phyloP scores from a whole-genome alignment of 1,140 invertebrate genomes.

The Lordiphosa clarofinis region DNA sequence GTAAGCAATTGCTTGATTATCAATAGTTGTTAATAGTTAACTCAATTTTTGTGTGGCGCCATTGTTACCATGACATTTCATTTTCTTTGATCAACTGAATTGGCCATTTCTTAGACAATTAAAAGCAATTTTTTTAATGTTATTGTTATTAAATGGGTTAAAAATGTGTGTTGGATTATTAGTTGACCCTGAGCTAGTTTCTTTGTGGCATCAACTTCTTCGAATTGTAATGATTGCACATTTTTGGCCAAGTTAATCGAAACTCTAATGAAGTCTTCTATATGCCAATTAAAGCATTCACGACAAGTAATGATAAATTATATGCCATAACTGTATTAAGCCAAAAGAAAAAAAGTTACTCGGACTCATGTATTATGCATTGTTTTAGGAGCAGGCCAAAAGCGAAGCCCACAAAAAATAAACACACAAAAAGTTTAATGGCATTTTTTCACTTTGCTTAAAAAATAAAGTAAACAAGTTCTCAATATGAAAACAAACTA shows the following conservation, averaged over 20 bases:
- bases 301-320: conserved; percentile 42
- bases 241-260: conserved; percentile 25
- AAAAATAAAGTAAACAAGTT: conserved; percentile 1
- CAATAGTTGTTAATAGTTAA: conserved; percentile 7
- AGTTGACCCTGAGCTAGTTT: conserved; percentile 50
- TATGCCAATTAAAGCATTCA: conserved; percentile 54
- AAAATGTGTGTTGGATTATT: conserved; percentile 44
- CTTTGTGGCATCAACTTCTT: conserved; percentile 15
- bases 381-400: conserved; percentile 22
- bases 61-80: conserved; percentile 53
- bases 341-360: conserved; percentile 21
- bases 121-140: background rate
- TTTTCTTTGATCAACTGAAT: conserved; percentile 46
- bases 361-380: conserved; percentile 52
- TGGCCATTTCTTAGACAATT: conserved; percentile 52
- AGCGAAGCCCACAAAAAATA: conserved; percentile 7
- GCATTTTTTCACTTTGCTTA: too few species aligned
- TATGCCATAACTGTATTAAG: conserved; percentile 28
- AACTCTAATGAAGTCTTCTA: conserved; percentile 58
- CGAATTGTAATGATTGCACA: conserved; percentile 13
- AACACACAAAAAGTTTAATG: too few species aligned
- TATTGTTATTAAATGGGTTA: background rate
- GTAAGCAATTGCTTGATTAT: too few species aligned
- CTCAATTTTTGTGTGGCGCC: conserved; percentile 14
- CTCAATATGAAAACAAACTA: background rate